Base-by-base conservation (phyloP, 2,888 invertebrate species). In the Margaritifera margaritifera region DNA sequence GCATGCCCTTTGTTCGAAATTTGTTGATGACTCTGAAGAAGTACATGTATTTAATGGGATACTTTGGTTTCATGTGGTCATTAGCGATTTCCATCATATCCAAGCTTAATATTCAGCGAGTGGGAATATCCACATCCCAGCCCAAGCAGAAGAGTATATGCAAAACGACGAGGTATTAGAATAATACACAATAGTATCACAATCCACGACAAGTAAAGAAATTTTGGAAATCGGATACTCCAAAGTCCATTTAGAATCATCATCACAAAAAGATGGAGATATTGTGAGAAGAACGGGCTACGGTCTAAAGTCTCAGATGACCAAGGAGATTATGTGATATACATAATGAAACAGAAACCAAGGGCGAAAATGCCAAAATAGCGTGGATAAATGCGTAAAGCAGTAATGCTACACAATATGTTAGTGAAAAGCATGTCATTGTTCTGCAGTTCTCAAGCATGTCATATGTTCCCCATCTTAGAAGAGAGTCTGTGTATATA, bases 21-120 rank as follows among this genome's bases (percentile, higher is more conserved):
- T 73, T 58, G 27, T 79, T 75, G 15, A 80, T 72, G 1, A 80
- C 69, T n/a, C 71, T 68, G 64, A 72, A 79, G 56, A 80, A 76
- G 61, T 76, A 78, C 56, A 78, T 59, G 55, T 76, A 78, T 42
- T 73, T 72, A 1, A 80, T 68, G 0, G 79, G 79, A 59, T 70
- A 73, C 22, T 74, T 64, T 2, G 74, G 70, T 63, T 71, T 71
- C 66, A 75, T 65, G 19, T 58, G 59, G 57, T 73, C 66, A 4
- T 67, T 53, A 6, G 70, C 72, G 1, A 71, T 55, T 22, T 61
- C 55, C 22, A 75, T 75, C 75, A 24, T 72, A 74, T 4, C 80
- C 80, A 27, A 74, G 15, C 54, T 62, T 66, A 8, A 80, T 74
- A 18, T 68, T 72, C 1, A 75, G 19, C 0, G 65, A 74, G 53